Base-by-base conservation (phyloP, 2,113 vertebrate genomes). In the Chloropsis cyanopogon region DNA sequence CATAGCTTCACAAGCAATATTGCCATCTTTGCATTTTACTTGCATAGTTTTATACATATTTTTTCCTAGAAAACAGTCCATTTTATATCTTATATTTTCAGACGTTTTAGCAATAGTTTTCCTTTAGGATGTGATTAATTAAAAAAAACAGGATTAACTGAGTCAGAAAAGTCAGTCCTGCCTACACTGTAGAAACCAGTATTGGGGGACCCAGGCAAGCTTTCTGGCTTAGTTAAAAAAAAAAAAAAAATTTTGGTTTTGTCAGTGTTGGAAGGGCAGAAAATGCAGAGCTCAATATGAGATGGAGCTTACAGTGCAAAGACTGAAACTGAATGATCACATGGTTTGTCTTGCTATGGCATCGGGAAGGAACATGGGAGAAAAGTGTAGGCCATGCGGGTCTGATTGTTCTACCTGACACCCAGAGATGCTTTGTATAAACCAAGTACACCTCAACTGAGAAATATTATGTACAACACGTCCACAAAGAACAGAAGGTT, bases 81-180 rank as follows among this genome's bases (percentile, higher is more conserved):
- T 75, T 92, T 91, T 93, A 33, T 50, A 63, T 54, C 71, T 82
- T 84, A 49, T 82, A 93, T 87, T 96, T 96, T 92, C 88, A 91
- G 56, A 91, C 12, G 3, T 44, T 93, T 93, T 72, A 83, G 60
- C 52, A 92, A 89, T 60, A 52, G 89, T 88, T 96, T 84, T 96
- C 79, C 76, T 95, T 91, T 82, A 96, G 93, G 90, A 97, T 88
- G 50, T 95, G 93, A 95, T 89, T 96, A 96, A 97, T 93, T 95
- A 94, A 93, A 89, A 89, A 94, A 93, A 96, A 95, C 88, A 97
- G 23, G 47, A 72, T 81, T 84, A 81, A 65, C 18, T 95, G 91
- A 97, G 81, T 95, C 93, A 96, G 73, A 72, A 47, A 88, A 95
- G 56, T 70, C 18, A 3, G 78, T 65, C 54, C 37, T 88, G 64